Base-by-base conservation (phyloP, 2,888 invertebrate genomes). In the Phorcus lineatus region DNA sequence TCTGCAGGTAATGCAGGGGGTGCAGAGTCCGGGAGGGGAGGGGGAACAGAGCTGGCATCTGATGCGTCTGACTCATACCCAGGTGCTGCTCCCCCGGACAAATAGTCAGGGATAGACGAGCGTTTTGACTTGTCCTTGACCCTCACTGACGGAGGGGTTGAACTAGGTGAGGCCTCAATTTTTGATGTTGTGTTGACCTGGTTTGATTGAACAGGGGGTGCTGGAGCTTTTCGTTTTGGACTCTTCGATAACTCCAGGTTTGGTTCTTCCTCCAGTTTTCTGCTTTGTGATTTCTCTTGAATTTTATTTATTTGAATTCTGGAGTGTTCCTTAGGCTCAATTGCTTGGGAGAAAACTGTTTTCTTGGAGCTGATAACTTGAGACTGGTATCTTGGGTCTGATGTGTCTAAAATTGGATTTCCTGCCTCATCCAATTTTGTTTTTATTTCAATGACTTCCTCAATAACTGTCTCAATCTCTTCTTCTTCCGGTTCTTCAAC, bases 1-100 rank as follows among this genome's bases (percentile, higher is more conserved):
- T 19, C 52, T 6, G 67, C 19, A 17, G 80, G 81, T 2, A 86
- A 77, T 40, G 86, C 78, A 9, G 89, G 90, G n/a, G 89, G 89
- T 13, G 87, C 85, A 79, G 85, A 85, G 22, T 82, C 82, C 22
- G 89, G 89, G 11, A 90, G 81, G 17, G 88, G 88, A 28, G 88
- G 89, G 13, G 88, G 86, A 17, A 84, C 85, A 28, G 88, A 88
- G 55, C 86, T 87, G 17, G 86, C 79, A 74, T 87, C 86, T 40
- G 88, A 87, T 66, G 62, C 62, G 52, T 52, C 74, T 19, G 74
- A 74, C 52, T 74, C 74, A 24, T 24, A 47, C n/a, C 74, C 52
- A 19, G 74, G 47, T 11, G 52, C 52, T 74, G 74, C 52, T 9
- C 47, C 52, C 22, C 40, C 52, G 19, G 53, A 40, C 40, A 74